Conservation (phyloP, 1,140 invertebrate genomes). For the Bombus picipes region DNA sequence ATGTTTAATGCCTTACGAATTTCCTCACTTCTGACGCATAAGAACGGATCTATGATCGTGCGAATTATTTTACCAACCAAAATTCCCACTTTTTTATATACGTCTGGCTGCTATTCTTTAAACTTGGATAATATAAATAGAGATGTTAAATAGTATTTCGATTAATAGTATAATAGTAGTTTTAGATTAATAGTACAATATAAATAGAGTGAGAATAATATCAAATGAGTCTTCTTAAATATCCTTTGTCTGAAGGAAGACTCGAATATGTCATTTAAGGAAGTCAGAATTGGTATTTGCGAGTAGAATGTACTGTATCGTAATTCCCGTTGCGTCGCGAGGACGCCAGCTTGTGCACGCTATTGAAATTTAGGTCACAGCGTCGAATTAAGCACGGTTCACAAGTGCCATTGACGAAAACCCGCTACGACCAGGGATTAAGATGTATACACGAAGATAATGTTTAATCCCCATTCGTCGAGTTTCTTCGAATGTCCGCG, state of each 20-base stretch:
- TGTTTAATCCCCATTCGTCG: constrained; percentile 47
- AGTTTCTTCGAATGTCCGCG: constrained; percentile 62
- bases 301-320: background rate
- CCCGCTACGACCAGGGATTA: constrained; percentile 66
- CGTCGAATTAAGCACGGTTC: constrained; percentile 68
- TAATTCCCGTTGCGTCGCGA: constrained; percentile 28
- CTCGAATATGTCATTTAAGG: background rate
- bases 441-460: constrained; percentile 67
- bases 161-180: no score
- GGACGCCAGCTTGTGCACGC: background rate
- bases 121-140: no score
- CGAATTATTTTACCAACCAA: background rate
- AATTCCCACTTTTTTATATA: background rate
- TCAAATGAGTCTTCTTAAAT: background rate
- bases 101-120: no score
- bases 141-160: no score
- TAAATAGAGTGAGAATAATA: no score
- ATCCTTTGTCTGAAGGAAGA: background rate
- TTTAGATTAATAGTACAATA: no score
- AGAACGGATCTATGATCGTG: background rate
- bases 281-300: background rate
- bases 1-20: background rate
- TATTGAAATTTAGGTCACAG: constrained; percentile 63
- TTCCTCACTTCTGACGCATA: background rate
- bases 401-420: constrained; percentile 70